Evolutionary conservation across 2,113 vertebrate species (phyloP).

Genomic region (Willisornis vidua): DNA sequence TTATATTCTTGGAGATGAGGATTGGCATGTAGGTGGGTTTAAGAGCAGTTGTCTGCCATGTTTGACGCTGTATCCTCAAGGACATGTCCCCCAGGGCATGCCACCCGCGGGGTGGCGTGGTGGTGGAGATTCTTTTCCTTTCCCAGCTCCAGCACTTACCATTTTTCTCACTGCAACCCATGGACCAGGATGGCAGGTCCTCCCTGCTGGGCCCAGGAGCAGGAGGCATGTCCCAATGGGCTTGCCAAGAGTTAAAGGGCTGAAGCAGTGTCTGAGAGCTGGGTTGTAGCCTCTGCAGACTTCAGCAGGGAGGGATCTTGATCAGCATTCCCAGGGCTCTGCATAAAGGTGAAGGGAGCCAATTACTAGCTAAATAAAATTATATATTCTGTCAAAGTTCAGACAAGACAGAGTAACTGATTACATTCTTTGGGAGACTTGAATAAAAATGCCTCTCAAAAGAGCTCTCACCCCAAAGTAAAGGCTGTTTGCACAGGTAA

Average conservation of each 20-base stretch:
- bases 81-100: neutral
- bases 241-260: neutral
- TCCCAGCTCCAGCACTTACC: neutral
- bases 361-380: slow-evolving; percentile 19
- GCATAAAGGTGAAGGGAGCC: neutral
- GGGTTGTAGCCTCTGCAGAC: neutral
- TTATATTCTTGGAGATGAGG: neutral
- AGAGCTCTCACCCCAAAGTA: neutral
- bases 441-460: slow-evolving; percentile 1
- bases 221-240: fast-evolving
- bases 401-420: neutral
- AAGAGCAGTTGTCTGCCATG: neutral
- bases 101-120: no score
- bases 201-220: fast-evolving
- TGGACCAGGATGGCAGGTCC: fast-evolving
- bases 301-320: slow-evolving; percentile 2
- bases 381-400: neutral
- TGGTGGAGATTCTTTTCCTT: neutral
- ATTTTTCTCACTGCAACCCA: fast-evolving
- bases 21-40: neutral
- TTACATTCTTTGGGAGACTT: neutral
- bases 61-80: neutral
- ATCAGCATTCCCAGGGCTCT: neutral
- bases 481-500: neutral
- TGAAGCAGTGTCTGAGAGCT: neutral